Evolutionary conservation across 2,113 vertebrate species (phyloP).

Genomic region (Sapajus apella): DNA sequence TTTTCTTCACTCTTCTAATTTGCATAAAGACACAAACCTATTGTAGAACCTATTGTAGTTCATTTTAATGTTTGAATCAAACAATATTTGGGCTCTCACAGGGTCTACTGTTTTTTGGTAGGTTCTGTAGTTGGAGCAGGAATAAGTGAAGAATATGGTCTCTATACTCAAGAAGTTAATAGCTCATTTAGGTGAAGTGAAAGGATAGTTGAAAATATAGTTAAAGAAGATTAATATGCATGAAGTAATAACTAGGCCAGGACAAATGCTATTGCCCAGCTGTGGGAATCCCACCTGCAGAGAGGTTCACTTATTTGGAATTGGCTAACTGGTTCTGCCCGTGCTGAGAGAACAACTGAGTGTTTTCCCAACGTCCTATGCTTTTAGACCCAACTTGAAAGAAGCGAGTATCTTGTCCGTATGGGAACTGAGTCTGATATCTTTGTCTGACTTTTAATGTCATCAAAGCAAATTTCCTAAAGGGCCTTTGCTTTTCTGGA

Average conservation of each 20-base stretch:
- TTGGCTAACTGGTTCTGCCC: background rate
- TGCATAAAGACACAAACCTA: background rate
- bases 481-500: constrained; percentile 14
- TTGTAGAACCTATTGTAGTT: background rate
- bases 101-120: background rate
- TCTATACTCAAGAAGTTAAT: background rate
- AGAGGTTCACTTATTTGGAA: background rate
- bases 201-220: background rate
- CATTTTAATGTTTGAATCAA: background rate
- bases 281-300: background rate
- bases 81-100: background rate
- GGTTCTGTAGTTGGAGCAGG: background rate
- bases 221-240: background rate
- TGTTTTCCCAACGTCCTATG: background rate
- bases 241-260: background rate
- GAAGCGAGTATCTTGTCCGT: background rate
- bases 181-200: background rate
- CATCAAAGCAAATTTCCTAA: constrained; percentile 12
- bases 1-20: background rate
- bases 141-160: background rate
- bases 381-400: background rate
- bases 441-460: constrained; percentile 3
- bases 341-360: rapidly evolving
- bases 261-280: background rate
- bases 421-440: background rate